Evolutionary conservation across 2,888 invertebrate genomes (phyloP), one percentile per base, ranked within the genome.

Genomic region (Noctua fimbriata): DNA sequence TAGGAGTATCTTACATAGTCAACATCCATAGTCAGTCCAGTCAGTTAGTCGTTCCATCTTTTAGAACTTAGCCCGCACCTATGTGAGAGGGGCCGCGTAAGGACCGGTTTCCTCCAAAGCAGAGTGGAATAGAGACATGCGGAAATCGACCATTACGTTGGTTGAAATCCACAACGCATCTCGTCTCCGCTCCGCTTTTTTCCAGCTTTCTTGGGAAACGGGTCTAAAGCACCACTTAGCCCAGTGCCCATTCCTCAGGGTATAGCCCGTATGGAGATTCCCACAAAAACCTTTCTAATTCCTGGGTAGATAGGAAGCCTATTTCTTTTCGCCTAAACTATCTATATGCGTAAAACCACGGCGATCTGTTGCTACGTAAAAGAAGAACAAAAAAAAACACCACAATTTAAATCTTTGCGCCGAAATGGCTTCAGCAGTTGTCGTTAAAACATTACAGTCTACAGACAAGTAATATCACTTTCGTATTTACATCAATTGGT

Each of bases 381-480:
- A 55, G 4, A 55, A n/a, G 1, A 49, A n/a, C 3, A 4, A 55
- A 55, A 24, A 55, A 60, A 32, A 18, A 63, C 18, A 55, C 5
- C 12, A 63, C 18, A 18, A 60, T 28, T 28, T 60, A 16, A 60
- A 60, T 63, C 60, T 32, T 32, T 63, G 12, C 36, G 36, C 65
- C 14, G 16, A 28, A 36, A 76, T 76, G 76, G 77, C 47, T 76
- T 76, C 75, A 7, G 9, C 49, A 41, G 24, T 18, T 41, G 14
- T 28, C 49, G 12, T 24, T 18, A 41, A 60, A 63, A 76, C 28
- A 41, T 16, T 60, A 7, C 9, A 6, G 60, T 21, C 36, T 60
- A 7, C 9, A 6, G 60, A n/a, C 36, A 7, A 36, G 7, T 32
- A n/a, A 36, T 49, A 41, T 63, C 24, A 41, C 16, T 60, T 21